phyloP scores from a whole-genome alignment of 2,888 invertebrate species.

The Minunthozetes semirufus region DNA sequence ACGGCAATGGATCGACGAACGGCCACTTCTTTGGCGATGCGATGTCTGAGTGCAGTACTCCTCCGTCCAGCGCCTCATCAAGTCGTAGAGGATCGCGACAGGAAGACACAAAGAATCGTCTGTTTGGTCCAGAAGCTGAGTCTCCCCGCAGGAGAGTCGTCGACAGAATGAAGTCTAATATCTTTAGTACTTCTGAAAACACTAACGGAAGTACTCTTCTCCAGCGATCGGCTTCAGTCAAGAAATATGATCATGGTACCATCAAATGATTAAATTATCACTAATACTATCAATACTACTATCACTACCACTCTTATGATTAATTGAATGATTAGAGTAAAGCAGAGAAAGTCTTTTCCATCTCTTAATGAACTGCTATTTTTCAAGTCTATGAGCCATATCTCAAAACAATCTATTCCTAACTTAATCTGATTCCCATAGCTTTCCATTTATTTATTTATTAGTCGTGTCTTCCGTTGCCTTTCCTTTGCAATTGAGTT shows the following conservation, averaged over 20 bases:
- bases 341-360: background rate
- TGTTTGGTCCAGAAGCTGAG: constrained; percentile 40
- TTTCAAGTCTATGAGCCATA: constrained; percentile 20
- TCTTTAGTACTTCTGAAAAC: constrained; percentile 41
- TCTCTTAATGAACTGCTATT: constrained; percentile 7
- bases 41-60: constrained; percentile 27
- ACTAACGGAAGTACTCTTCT: constrained; percentile 17
- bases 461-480: background rate
- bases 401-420: background rate
- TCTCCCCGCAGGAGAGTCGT: constrained; percentile 41
- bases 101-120: constrained; percentile 40
- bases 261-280: background rate
- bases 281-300: too few species aligned
- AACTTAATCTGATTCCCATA: too few species aligned
- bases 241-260: constrained; percentile 36
- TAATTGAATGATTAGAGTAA: background rate
- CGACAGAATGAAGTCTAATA: constrained; percentile 43
- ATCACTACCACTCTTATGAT: too few species aligned
- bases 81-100: constrained; percentile 31
- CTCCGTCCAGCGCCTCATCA: constrained; percentile 29
- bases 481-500: background rate
- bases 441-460: background rate
- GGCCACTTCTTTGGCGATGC: constrained; percentile 33
- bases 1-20: constrained; percentile 23
- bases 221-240: constrained; percentile 34